Evolutionary conservation across 2,888 invertebrate species (phyloP), one percentile per base, ranked within the genome.

Genomic region (Erebia ligea): DNA sequence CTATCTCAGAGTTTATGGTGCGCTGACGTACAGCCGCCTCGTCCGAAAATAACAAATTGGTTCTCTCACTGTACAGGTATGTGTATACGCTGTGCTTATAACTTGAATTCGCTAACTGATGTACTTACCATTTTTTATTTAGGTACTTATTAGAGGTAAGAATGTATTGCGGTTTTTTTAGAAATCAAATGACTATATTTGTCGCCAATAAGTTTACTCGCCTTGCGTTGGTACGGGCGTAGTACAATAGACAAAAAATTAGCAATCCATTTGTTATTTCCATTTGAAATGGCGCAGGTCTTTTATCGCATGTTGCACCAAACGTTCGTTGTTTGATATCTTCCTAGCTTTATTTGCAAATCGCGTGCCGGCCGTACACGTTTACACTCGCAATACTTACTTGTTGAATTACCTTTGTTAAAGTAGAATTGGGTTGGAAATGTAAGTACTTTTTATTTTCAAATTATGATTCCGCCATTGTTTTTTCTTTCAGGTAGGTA

Each of bases 301-400:
- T 88, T 87, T 88, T 88, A 91, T 92, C 88, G 91, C 88, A 86
- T 89, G 86, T 79, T 89, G 86, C 79, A 81, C 82, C 79, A 79
- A 87, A 82, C 84, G 82, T 82, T 83, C 77, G 79, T 79, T 85
- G 86, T 87, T 89, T 89, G 88, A 88, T 92, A 91, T 90, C 90
- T 90, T 86, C 82, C 83, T 85, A 85, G 87, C 80, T 91, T 92
- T 92, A 92, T 92, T 91, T 91, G 88, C 87, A 84, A 89, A 91
- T 92, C 89, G 92, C 92, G 91, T 92, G 92, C 81, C 73, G 75
- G 76, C 58, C 75, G 78, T 83, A 84, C 84, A 81, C 81, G 82
- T 84, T 84, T 84, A 82, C 80, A 84, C 78, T 81, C 75, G 81
- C 82, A 82, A 80, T 87, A 88, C 88, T 88, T 87, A 88, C 88